phyloP scores from a whole-genome alignment of 2,113 vertebrate species.

The Xiphias gladius region DNA sequence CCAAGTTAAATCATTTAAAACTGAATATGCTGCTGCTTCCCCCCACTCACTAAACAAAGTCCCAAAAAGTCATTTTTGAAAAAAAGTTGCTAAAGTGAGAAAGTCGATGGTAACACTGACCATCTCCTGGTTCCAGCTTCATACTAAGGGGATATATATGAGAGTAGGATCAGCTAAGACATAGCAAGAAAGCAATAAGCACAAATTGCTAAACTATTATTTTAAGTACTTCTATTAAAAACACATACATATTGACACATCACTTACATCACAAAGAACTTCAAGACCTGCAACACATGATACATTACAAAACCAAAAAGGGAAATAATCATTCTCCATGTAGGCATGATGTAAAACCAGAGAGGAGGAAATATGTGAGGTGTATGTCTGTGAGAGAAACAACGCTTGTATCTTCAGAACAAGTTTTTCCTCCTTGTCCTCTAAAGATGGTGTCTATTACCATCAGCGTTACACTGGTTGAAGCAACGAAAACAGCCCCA shows the following conservation, averaged over 20 bases:
- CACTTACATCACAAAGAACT: neutral
- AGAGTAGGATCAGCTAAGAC: too few species aligned
- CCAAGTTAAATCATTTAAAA: neutral
- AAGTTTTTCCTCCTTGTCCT: neutral
- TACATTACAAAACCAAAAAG: neutral
- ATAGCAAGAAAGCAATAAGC: neutral
- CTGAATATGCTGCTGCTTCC: too few species aligned
- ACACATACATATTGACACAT: neutral
- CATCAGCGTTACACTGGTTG: conserved; percentile 21
- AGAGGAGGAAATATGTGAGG: neutral
- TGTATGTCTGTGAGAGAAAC: neutral
- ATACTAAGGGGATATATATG: too few species aligned
- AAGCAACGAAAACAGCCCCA: conserved; percentile 27
- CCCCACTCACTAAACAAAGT: too few species aligned
- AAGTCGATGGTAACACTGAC: too few species aligned
- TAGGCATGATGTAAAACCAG: neutral
- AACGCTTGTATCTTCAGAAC: neutral
- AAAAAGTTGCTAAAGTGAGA: too few species aligned
- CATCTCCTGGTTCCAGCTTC: too few species aligned
- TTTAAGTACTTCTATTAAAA: neutral
- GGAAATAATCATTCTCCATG: neutral
- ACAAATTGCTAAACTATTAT: neutral
- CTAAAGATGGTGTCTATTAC: conserved; percentile 24
- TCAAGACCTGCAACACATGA: neutral
- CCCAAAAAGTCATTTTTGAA: too few species aligned